A percentile compares a stretch with the other conserved stretches of the same genome.
phyloP scores from a whole-genome alignment of 2,113 vertebrate species.

The Scopus umbretta region DNA sequence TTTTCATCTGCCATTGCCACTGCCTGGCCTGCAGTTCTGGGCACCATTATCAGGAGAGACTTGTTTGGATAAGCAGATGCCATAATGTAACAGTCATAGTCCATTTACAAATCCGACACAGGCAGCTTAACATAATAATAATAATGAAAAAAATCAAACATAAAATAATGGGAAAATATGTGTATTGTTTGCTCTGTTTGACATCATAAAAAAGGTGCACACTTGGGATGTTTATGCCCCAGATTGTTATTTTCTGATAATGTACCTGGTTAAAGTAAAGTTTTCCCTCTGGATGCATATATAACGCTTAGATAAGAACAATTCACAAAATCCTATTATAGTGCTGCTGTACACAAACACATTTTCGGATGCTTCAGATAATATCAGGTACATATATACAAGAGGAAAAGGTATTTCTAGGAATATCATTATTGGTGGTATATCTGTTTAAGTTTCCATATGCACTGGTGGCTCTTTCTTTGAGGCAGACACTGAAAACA shows the following conservation, averaged over 20 bases:
- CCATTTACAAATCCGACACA: slow-evolving; percentile 52
- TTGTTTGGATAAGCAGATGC: slow-evolving; percentile 2
- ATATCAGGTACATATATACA: slow-evolving; percentile 50
- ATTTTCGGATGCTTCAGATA: slow-evolving; percentile 55
- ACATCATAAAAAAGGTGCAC: slow-evolving; percentile 53
- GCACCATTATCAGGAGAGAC: neutral
- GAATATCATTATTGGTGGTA: slow-evolving; percentile 33
- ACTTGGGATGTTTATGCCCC: slow-evolving; percentile 15
- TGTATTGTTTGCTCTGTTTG: slow-evolving; percentile 58
- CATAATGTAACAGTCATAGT: neutral
- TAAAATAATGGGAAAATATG: slow-evolving; percentile 57
- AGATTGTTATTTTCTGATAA: slow-evolving; percentile 63
- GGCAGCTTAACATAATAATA: slow-evolving; percentile 27
- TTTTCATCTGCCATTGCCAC: neutral
- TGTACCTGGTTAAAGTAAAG: slow-evolving; percentile 60
- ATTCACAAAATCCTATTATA: slow-evolving; percentile 55
- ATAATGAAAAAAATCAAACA: slow-evolving; percentile 47
- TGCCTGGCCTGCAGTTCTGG: neutral
- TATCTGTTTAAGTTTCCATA: slow-evolving; percentile 34
- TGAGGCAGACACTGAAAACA: neutral
- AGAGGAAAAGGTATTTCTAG: slow-evolving; percentile 31
- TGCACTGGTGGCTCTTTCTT: neutral
- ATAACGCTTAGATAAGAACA: slow-evolving; percentile 50
- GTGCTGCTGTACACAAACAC: slow-evolving; percentile 24
- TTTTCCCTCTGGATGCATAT: slow-evolving; percentile 64